Evolutionary conservation across 2,888 invertebrate species (phyloP).

Genomic region (Acleris cristana): DNA sequence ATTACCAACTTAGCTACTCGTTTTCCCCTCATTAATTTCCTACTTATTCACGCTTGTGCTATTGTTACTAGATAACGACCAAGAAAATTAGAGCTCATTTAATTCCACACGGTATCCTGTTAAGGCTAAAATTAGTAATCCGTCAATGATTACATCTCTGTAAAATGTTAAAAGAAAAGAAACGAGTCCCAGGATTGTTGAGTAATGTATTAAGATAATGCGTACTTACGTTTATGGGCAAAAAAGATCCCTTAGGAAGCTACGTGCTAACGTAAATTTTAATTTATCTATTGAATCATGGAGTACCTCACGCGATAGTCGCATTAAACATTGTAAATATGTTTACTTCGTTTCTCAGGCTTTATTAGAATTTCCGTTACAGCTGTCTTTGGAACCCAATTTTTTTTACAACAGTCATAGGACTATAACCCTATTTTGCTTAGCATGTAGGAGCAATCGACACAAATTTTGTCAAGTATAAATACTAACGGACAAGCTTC

Average conservation of each 20-base stretch:
- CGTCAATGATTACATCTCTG: slow-evolving; percentile 15
- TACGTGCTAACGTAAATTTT: slow-evolving; percentile 35
- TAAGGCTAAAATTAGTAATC: slow-evolving; percentile 4
- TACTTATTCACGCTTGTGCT: too few species aligned
- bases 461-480: too few species aligned
- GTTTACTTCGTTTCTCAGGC: slow-evolving; percentile 31
- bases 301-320: slow-evolving; percentile 35
- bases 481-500: too few species aligned
- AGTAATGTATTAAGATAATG: slow-evolving; percentile 27
- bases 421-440: too few species aligned
- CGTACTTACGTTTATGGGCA: slow-evolving; percentile 31
- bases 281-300: slow-evolving; percentile 37
- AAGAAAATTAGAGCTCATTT: too few species aligned
- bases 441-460: too few species aligned
- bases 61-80: too few species aligned
- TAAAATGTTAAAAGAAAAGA: slow-evolving; percentile 6
- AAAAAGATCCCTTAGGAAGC: slow-evolving; percentile 30
- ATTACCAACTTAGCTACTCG: too few species aligned
- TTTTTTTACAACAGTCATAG: too few species aligned
- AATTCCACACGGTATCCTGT: slow-evolving; percentile 2
- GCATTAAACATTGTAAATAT: slow-evolving; percentile 32
- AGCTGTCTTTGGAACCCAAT: not conserved
- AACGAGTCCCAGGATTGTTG: slow-evolving; percentile 13
- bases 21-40: too few species aligned
- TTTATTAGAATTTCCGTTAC: slow-evolving; percentile 33